Base-by-base conservation (phyloP, 2,113 vertebrate genomes). In the Ictalurus punctatus region DNA sequence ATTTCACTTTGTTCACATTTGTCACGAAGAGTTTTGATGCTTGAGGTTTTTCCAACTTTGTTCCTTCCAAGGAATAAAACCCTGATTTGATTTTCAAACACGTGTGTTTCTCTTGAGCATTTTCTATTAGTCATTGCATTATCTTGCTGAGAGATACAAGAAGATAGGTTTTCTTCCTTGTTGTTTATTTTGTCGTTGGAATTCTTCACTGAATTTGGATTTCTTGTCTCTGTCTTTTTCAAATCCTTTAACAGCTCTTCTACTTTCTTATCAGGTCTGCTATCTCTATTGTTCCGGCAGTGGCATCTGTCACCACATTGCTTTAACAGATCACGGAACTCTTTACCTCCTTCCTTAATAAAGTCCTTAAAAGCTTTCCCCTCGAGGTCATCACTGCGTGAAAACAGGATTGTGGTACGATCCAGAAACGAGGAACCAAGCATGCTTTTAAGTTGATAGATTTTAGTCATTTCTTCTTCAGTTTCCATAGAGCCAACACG, bases 61-160 rank as follows among this genome's bases (percentile, higher is more conserved):
- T n/a, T 58, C 67, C 34, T 89, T 83, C 89, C 89, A 82, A 87
- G n/a, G 4, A 90, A 86, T 86, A 90, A 59, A 83, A 87, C 89
- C 76, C 30, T 16, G 16, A 83, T 37, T 54, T 4, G 2, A 63
- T 21, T 61, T 48, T 67, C 1, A 19, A 2, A 59, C 69, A 8
- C 44, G 3, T 16, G 6, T 54, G 25, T 54, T 23, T n/a, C 14
- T 52, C 12, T 1, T 30, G 30, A n/a, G 9, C 69, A 59, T 17
- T 67, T 89, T 25, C 14, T 44, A n/a, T 21, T 8, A 58, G 23
- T 2, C 40, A 2, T 1, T 87, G 13, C 14, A 87, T 34, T 59
- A 23, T 12, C 54, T 61, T 34, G 27, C 6, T 44, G 7, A 40
- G 4, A 6, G 4, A 13, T 16, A 44, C 21, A 21, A 80, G 58